Evolutionary conservation across 2,113 vertebrate genomes (phyloP), one percentile per base, ranked within the genome.

Genomic region (Elachura formosa): DNA sequence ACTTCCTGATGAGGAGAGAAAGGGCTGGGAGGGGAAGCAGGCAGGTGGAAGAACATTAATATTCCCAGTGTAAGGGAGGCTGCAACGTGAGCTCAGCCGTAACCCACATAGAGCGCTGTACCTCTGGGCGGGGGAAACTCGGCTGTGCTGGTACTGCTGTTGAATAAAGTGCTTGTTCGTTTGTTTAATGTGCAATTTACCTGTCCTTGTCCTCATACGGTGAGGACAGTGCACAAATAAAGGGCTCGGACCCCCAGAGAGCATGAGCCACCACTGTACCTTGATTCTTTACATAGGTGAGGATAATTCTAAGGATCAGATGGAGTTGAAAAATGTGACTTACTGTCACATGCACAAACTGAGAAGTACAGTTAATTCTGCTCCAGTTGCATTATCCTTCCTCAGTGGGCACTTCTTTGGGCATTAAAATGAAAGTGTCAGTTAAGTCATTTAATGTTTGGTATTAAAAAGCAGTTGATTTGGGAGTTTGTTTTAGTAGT

Each of bases 181-280:
- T 56, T 56, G 45, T 36, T 69, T 40, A 1, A 71, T 77, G 29
- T 66, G 19, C 33, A 29, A 0, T 59, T 77, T 63, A 17, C 45
- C 78, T 11, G 49, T 84, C 67, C 29, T 75, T 64, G 62, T 24
- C 20, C 59, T 92, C 24, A 17, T 46, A 14, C 5, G 62, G 49
- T 58, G 9, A 25, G 25, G 26, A 3, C 22, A 52, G 41, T 24
- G 24, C 5, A 4, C n/a, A 49, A 89, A 5, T 21, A 33, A 61
- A 84, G 33, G 22, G 51, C 14, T 84, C 21, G 12, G n/a, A 6
- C 78, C 72, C 49, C 24, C 52, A 46, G 41, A n/a, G 23, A 61
- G 7, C 4, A 4, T 7, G n/a, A 52, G 6, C 22, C 14, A 12
- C 54, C 1, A 0, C 12, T 71, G 6, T 48, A 5, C 46, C 22